A percentile compares a stretch with the other conserved stretches of the same genome.
These are phyloP conservation scores for Ctenopoma kingsleyae DNA, from an alignment of 2,797 vertebrate species.

Conservation along the genomic window DNA sequence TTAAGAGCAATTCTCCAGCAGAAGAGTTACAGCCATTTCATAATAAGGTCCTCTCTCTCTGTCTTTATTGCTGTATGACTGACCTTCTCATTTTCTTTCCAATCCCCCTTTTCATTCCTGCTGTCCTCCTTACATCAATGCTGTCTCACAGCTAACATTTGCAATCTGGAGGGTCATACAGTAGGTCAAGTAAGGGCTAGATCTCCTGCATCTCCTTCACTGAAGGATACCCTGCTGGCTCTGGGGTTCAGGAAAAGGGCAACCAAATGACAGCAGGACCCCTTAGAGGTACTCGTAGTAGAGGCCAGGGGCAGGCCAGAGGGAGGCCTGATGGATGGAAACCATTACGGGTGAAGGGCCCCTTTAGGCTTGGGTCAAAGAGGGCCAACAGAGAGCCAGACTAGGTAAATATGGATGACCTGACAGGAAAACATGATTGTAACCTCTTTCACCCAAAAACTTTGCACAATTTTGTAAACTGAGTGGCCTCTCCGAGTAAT, in stretches of 20 bases:
- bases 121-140: constrained; percentile 38
- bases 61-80: constrained; percentile 38
- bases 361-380: constrained; percentile 49
- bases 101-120: constrained; percentile 40
- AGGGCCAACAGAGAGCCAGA: constrained; percentile 45
- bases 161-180: constrained; percentile 25
- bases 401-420: constrained; percentile 66
- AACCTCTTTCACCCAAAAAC: constrained; percentile 51
- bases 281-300: constrained; percentile 25
- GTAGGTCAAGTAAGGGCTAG: constrained; percentile 5
- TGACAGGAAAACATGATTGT: constrained; percentile 60
- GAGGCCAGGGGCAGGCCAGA: constrained; percentile 18
- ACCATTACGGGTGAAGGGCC: constrained; percentile 62
- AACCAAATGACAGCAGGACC: constrained; percentile 39
- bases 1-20: constrained; percentile 22
- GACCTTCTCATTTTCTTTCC: constrained; percentile 22
- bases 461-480: constrained; percentile 42
- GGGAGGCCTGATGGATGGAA: constrained; percentile 74
- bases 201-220: constrained; percentile 23
- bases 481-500: constrained; percentile 17
- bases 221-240: constrained; percentile 50
- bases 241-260: constrained; percentile 70
- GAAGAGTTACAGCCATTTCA: constrained; percentile 37
- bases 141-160: constrained; percentile 25
- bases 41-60: constrained; percentile 10